Percentiles rank a stretch among this genome's conserved stretches.
phyloP scores from a whole-genome alignment of 2,888 invertebrate species.

The Drosophila austrosaltans region DNA sequence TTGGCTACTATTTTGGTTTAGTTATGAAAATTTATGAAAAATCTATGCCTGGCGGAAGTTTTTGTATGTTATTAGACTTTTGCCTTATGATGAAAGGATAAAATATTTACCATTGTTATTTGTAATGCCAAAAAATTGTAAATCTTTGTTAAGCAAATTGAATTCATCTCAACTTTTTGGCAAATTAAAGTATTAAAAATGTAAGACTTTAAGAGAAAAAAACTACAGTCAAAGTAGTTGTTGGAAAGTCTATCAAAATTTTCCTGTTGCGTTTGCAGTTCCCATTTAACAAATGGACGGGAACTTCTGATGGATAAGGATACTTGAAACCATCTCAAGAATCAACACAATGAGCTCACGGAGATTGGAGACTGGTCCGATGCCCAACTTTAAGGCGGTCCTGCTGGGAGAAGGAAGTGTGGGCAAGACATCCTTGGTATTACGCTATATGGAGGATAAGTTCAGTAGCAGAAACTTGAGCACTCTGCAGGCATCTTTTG shows the following conservation, averaged over 20 bases:
- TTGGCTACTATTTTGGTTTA: conserved; percentile 4
- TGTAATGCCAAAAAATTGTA: conserved; percentile 1
- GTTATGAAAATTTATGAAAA: conserved; percentile 68
- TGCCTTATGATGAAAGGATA: conserved; percentile 32
- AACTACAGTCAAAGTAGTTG: neutral
- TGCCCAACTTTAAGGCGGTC: conserved; percentile 94
- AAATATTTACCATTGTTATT: conserved; percentile 24
- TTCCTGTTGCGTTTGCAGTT: neutral
- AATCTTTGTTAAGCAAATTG: neutral
- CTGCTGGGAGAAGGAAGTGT: conserved; percentile 99
- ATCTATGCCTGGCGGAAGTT: conserved; percentile 56
- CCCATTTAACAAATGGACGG: neutral
- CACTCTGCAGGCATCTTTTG: conserved; percentile 93
- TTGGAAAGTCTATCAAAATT: neutral
- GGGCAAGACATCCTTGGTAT: conserved; percentile 97
- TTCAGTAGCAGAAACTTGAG: conserved; percentile 78
- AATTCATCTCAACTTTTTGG: neutral
- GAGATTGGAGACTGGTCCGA: conserved; percentile 50
- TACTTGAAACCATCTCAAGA: neutral
- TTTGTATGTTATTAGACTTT: conserved; percentile 29
- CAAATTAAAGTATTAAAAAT: no score
- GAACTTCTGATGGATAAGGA: neutral
- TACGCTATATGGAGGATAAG: conserved; percentile 93
- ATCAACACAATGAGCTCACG: conserved; percentile 57
- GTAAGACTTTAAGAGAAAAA: no score